Conservation (phyloP, 2,797 vertebrate genomes). For the Sphenodon punctatus region DNA sequence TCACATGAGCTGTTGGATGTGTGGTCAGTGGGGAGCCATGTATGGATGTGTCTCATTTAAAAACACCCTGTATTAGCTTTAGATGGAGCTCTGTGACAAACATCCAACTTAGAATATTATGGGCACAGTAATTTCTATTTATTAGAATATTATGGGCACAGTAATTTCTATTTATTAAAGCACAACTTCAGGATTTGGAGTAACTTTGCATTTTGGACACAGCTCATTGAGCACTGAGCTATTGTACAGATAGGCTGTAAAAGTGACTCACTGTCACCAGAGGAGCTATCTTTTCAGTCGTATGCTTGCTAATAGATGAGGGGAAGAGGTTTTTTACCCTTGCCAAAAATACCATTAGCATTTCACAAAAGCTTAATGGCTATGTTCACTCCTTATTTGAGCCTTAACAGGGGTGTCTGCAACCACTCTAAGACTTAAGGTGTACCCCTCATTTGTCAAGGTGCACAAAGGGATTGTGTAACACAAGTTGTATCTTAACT, state of each 20-base stretch:
- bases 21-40: too few relatives aligned
- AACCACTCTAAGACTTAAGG: too few relatives aligned
- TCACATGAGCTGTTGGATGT: too few relatives aligned
- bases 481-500: too few relatives aligned
- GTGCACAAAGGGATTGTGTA: too few relatives aligned
- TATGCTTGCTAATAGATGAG: background rate
- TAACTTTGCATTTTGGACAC: constrained; percentile 28
- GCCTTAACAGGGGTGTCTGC: background rate
- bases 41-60: too few relatives aligned
- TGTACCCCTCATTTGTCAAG: too few relatives aligned
- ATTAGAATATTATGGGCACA: background rate
- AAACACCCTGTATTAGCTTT: background rate
- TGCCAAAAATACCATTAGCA: background rate
- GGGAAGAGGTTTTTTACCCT: background rate
- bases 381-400: background rate
- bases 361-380: background rate
- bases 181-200: background rate
- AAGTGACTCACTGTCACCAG: constrained; percentile 52
- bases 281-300: background rate
- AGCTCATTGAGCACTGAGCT: background rate
- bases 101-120: background rate
- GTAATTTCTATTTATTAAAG: background rate
- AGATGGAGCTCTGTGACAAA: background rate
- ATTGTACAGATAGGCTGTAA: background rate
- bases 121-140: background rate